Conservation (phyloP, 2,888 invertebrate genomes). For the Pollenia labialis region DNA sequence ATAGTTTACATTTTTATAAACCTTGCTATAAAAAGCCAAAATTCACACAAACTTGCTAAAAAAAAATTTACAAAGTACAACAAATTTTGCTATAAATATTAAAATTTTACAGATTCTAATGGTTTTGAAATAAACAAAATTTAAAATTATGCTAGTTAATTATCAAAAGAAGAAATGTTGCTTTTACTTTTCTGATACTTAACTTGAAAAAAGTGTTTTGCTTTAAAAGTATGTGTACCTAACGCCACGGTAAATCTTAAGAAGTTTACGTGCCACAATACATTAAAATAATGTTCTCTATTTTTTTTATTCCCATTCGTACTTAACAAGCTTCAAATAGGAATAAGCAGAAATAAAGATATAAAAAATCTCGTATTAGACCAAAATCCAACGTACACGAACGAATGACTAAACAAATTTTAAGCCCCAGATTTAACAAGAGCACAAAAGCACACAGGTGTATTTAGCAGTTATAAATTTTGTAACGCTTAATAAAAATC, state of each 20-base stretch:
- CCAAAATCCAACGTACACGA: constrained; percentile 12
- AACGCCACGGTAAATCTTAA: constrained; percentile 21
- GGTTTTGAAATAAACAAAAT: too few relatives aligned
- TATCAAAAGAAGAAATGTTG: too few relatives aligned
- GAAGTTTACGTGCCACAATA: constrained; percentile 59
- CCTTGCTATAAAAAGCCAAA: too few relatives aligned
- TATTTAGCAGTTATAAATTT: constrained; percentile 34
- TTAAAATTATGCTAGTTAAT: too few relatives aligned
- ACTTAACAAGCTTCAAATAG: constrained; percentile 8
- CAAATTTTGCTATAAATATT: too few relatives aligned
- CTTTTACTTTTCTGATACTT: background rate
- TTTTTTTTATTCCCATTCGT: background rate
- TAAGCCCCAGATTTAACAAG: background rate
- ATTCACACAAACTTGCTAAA: too few relatives aligned
- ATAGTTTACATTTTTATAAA: too few relatives aligned
- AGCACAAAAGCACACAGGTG: constrained; percentile 30
- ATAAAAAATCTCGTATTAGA: constrained; percentile 8
- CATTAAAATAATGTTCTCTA: constrained; percentile 43
- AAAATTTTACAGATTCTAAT: too few relatives aligned
- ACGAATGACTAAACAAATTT: constrained; percentile 6
- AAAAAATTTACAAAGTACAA: too few relatives aligned
- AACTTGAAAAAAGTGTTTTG: constrained; percentile 12
- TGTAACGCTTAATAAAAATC: constrained; percentile 12
- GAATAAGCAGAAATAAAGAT: background rate
- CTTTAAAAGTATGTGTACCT: constrained; percentile 7